These are phyloP conservation scores for Beris chalybata DNA, from an alignment of 2,888 invertebrate species.

Conservation along the genomic window DNA sequence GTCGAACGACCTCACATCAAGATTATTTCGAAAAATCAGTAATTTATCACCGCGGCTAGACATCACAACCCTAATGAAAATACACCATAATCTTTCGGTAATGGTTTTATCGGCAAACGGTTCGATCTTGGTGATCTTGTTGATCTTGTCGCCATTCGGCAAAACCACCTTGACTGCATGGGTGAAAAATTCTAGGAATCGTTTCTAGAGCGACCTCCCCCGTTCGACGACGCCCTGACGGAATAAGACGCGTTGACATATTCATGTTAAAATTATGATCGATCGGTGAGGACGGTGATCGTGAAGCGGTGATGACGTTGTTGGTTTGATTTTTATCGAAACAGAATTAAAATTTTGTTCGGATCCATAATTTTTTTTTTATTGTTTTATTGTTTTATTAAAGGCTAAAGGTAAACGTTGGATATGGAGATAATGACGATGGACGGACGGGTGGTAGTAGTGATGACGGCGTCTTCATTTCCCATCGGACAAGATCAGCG, in stretches of 20 bases:
- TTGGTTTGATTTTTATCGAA: background rate
- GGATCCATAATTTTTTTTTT: background rate
- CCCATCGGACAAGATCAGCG: constrained; percentile 32
- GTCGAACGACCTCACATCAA: constrained; percentile 4
- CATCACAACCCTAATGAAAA: background rate
- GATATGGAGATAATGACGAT: background rate
- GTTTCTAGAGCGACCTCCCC: background rate
- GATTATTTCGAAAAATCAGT: background rate
- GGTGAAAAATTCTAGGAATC: background rate
- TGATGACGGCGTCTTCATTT: constrained; percentile 33
- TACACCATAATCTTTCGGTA: too few relatives aligned
- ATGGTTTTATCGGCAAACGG: too few relatives aligned
- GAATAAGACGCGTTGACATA: constrained; percentile 34
- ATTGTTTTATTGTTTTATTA: background rate
- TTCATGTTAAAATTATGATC: constrained; percentile 37
- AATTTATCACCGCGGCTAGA: background rate
- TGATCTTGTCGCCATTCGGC: too few relatives aligned
- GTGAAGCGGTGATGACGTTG: background rate
- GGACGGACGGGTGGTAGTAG: constrained; percentile 19
- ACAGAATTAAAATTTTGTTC: background rate
- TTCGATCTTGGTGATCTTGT: too few relatives aligned
- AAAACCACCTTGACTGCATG: background rate
- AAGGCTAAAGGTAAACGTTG: background rate
- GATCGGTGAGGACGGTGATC: constrained; percentile 32
- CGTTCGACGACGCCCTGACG: constrained; percentile 5